These are phyloP conservation scores for Sander vitreus DNA, from an alignment of 2,113 vertebrate species.

Conservation along the genomic window DNA sequence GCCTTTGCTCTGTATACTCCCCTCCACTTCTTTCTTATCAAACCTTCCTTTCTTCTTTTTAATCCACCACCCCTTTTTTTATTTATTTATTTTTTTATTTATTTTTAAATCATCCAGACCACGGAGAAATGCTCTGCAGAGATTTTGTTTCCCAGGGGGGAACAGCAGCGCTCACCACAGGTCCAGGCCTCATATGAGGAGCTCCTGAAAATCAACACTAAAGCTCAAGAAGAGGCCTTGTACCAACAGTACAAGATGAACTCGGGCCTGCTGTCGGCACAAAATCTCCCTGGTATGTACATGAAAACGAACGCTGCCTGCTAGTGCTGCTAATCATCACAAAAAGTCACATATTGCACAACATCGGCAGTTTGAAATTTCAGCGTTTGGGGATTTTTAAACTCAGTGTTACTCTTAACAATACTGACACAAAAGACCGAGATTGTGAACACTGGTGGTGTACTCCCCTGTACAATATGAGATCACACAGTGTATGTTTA, in stretches of 20 bases:
- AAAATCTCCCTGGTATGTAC: conserved; percentile 89
- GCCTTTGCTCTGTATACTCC: conserved; percentile 5
- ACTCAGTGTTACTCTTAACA: background rate
- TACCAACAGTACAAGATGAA: conserved; percentile 84
- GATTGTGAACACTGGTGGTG: background rate
- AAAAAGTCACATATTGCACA: conserved; percentile 15
- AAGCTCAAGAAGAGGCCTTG: conserved; percentile 85
- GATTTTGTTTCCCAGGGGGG: conserved; percentile 84
- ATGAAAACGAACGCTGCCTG: background rate
- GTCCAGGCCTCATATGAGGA: conserved; percentile 84
- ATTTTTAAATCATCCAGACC: conserved; percentile 35
- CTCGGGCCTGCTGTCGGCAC: conserved; percentile 77
- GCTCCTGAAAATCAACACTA: conserved; percentile 79
- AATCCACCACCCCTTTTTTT: background rate
- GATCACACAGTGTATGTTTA: background rate
- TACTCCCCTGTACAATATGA: background rate
- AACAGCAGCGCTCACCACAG: conserved; percentile 73
- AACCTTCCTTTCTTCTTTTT: background rate
- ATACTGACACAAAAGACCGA: background rate
- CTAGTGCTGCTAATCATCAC: background rate
- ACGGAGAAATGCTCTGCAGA: conserved; percentile 86
- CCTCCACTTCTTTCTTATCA: background rate
- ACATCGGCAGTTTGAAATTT: background rate
- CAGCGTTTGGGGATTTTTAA: conserved; percentile 2
- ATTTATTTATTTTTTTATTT: no score